These are phyloP conservation scores for Marcusenius ussheri DNA, from an alignment of 2,113 vertebrate genomes.

Conservation along the genomic window DNA sequence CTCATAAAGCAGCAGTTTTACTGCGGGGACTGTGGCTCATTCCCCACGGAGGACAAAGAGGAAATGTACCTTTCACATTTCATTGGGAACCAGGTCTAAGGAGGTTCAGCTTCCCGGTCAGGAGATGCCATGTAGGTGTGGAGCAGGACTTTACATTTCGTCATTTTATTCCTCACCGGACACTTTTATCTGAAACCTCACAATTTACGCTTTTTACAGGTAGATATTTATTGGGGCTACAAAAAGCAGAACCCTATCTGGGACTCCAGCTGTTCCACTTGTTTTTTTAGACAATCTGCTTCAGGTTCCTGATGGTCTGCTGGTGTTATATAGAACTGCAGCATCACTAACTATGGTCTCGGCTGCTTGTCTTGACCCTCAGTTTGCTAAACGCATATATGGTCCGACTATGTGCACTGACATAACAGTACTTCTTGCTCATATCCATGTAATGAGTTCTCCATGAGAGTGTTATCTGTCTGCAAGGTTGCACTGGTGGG, in stretches of 20 bases:
- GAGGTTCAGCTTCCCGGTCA: not conserved
- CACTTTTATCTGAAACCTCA: not conserved
- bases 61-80: not conserved
- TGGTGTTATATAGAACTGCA: slow-evolving; percentile 1
- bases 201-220: not conserved
- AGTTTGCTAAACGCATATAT: not conserved
- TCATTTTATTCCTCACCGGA: not conserved
- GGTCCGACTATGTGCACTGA: not conserved
- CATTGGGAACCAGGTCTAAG: not conserved
- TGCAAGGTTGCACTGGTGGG: not conserved
- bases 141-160: not conserved
- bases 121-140: not conserved
- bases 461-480: not conserved
- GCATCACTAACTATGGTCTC: not conserved
- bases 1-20: not conserved
- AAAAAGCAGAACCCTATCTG: not conserved
- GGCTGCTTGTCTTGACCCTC: not conserved
- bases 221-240: not conserved
- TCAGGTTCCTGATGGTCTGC: not conserved
- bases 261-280: not conserved
- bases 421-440: not conserved
- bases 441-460: not conserved
- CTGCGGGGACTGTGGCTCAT: not conserved
- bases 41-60: not conserved
- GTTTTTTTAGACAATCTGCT: not conserved